Percentiles rank a stretch among this genome's conserved stretches.
phyloP scores from a whole-genome alignment of 2,797 vertebrate species.

The Myioborus melanocephalus region DNA sequence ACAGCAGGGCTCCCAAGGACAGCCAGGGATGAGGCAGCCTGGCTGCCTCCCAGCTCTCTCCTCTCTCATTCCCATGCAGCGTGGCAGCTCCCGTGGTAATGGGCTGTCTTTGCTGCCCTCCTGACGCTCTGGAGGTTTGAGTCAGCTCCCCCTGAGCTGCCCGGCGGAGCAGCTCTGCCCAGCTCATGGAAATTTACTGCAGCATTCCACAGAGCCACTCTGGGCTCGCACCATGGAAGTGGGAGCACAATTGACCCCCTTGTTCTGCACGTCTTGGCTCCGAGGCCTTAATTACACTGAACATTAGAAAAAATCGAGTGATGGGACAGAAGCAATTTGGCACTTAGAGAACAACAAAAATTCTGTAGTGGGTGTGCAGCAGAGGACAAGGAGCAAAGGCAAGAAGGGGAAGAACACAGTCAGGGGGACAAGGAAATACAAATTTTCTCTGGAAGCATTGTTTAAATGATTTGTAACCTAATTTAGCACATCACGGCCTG shows the following conservation, averaged over 20 bases:
- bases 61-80: background rate
- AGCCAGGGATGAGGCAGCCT: background rate
- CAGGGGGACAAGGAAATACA: background rate
- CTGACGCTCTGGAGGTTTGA: background rate
- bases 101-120: background rate
- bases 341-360: background rate
- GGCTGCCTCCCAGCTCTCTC: background rate
- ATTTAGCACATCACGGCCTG: background rate
- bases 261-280: conserved; percentile 11
- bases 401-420: background rate
- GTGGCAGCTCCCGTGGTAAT: background rate
- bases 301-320: background rate
- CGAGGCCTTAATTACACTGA: background rate
- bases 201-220: background rate
- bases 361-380: accelerated
- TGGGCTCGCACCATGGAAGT: background rate
- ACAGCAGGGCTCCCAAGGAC: background rate
- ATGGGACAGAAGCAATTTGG: background rate
- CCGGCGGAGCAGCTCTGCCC: background rate
- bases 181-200: conserved; percentile 16
- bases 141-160: background rate
- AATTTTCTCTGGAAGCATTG: background rate
- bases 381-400: background rate
- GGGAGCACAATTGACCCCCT: conserved; percentile 36
- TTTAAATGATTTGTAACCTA: background rate